phyloP scores from a whole-genome alignment of 2,888 invertebrate genomes.

The Melipona bicolor region DNA sequence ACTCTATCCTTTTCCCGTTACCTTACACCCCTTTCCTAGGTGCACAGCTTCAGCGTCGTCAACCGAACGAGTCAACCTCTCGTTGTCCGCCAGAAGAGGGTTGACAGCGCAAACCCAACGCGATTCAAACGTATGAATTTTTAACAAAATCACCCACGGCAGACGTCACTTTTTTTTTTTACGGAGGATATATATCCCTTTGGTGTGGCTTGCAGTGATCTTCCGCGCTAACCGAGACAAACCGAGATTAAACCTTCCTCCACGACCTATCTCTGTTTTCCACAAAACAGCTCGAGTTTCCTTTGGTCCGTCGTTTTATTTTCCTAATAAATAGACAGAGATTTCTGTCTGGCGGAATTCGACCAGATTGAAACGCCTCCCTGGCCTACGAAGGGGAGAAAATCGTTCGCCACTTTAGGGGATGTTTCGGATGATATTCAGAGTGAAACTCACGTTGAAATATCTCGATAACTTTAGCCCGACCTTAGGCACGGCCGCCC shows the following conservation, averaged over 20 bases:
- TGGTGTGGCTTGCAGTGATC: conserved; percentile 5
- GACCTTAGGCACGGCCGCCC: conserved; percentile 29
- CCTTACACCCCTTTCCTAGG: conserved; percentile 43
- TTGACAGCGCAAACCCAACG: conserved; percentile 73
- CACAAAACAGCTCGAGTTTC: neutral
- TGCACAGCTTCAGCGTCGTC: conserved; percentile 43
- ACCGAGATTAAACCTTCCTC: conserved; percentile 7
- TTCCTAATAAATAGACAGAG: conserved; percentile 27
- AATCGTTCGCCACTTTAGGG: conserved; percentile 44
- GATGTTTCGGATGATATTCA: conserved; percentile 47
- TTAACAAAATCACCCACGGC: conserved; percentile 73
- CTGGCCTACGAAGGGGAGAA: conserved; percentile 13
- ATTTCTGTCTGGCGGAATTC: conserved; percentile 12
- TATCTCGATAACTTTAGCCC: conserved; percentile 45
- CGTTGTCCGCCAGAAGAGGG: conserved; percentile 67
- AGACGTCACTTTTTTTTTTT: conserved; percentile 51
- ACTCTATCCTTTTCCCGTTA: conserved; percentile 30
- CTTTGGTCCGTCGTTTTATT: neutral
- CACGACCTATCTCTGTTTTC: no score
- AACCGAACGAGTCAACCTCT: conserved; percentile 53
- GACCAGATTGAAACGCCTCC: conserved; percentile 24
- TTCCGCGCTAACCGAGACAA: neutral
- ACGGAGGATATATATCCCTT: neutral
- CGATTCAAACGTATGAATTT: conserved; percentile 72
- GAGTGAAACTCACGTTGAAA: conserved; percentile 46